Evolutionary conservation across 2,888 invertebrate species (phyloP), one percentile per base, ranked within the genome.

Genomic region (Hesperia comma): DNA sequence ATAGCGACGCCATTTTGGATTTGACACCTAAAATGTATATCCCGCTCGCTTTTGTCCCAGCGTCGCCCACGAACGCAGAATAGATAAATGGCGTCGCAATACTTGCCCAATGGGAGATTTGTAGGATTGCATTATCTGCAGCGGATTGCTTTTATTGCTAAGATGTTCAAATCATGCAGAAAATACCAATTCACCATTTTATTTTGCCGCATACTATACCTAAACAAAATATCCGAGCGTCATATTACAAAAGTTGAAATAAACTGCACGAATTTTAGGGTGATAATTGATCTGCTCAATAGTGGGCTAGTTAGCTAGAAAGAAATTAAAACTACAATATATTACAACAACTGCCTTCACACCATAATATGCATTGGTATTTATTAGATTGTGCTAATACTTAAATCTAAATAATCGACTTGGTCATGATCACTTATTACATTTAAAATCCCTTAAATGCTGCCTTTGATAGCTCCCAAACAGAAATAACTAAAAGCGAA

Each of bases 1-100:
- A 68, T 70, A 70, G 71, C 66, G 70, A 56, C 69, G 71, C 74
- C 71, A 74, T 75, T 73, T 72, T 71, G 68, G 69, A 71, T 74
- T 73, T 72, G 71, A 74, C 71, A 71, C 66, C 66, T 70, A 66
- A 70, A 67, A 70, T 64, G 43, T 58, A 64, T 58, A 64, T 21
- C 60, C 64, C 58, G 60, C 43, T 46, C 66, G 43, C 60, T 66
- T 57, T 63, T 66, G 66, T 66, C 66, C 43, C n/a, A 8, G 17
- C 54, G 17, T 60, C 66, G 54, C 66, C 66, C 66, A 66, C 66
- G 54, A 46, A 55, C 46, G 60, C 19, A 41, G 53, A 33, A 33
- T 37, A 55, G 66, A 66, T 66, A 61, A 66, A 66, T 66, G 54
- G 43, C 32, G 32, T 64, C 58, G 40, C 58, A 63, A 40, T 58